Evolutionary conservation across 2,797 vertebrate species (phyloP), one percentile per base, ranked within the genome.

Genomic region (Mionectes olivaceus): DNA sequence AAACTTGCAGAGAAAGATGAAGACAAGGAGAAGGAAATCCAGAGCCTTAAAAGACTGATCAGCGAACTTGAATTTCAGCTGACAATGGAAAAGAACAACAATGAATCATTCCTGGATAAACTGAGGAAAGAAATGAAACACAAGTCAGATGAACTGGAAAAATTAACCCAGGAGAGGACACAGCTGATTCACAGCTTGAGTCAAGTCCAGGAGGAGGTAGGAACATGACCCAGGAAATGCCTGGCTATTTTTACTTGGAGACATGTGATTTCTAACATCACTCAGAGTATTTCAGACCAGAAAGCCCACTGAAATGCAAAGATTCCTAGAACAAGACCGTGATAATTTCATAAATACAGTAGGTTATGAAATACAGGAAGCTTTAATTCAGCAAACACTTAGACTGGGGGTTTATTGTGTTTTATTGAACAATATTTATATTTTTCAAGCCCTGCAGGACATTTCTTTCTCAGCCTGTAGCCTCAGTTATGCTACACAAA

Each of bases 151-250:
- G 97, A 99, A 81, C 97, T 99, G 95, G 98, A 97, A 95, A 97
- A 96, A 94, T 88, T 98, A 56, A 96, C 92, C 76, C 96, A 98
- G 90, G 97, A 98, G 43, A 95, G 98, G 46, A 94, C 98, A 49
- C 97, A 98, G 35, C 97, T 98, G 96, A 97, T 92, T 52, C 97
- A 97, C 95, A 98, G 94, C 19, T 97, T 98, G 70, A 92, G 92
- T 89, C 95, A 96, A 88, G 97, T 98, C 63, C 98, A 98, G 80
- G 96, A 98, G 73, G 98, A 99, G 98, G 99, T 99, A 98, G 64
- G 97, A 90, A n/a, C 65, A 74, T 44, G 35, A 32, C 43, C 1
- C 1, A 61, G 91, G 69, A 91, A 86, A 78, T 61, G 46, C 83
- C 57, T 82, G 74, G 71, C 46, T 92, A 9, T 53, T 92, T 91